Percentiles rank a stretch among this genome's conserved stretches.
Evolutionary conservation across 2,888 invertebrate species (phyloP).

Genomic region (Leucoma salicis): DNA sequence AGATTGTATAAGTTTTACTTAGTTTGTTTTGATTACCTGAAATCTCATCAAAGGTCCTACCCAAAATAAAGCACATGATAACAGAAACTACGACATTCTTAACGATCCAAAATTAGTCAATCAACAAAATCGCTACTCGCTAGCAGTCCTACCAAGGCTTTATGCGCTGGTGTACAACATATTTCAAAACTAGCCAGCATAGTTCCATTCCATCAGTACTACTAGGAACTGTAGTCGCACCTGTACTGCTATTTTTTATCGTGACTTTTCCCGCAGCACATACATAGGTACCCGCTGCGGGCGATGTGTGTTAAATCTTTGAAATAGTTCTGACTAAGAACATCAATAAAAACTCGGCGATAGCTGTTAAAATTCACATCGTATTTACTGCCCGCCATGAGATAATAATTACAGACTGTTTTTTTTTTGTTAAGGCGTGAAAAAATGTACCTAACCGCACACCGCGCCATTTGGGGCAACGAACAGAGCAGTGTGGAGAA

Average conservation of each 20-base stretch:
- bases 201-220: conserved; percentile 50
- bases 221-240: conserved; percentile 43
- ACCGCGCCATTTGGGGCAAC: no score
- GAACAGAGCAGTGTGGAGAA: no score
- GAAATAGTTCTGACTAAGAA: conserved; percentile 34
- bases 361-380: conserved; percentile 31
- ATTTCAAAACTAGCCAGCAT: conserved; percentile 52
- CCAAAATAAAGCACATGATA: no score
- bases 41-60: no score
- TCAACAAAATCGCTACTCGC: not conserved
- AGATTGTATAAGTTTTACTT: no score
- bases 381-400: no score
- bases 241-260: conserved; percentile 25
- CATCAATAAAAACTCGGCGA: conserved; percentile 19
- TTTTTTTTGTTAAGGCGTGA: no score
- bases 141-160: conserved; percentile 19
- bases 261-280: conserved; percentile 28
- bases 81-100: no score
- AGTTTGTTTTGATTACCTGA: no score
- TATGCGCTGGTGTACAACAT: conserved; percentile 50
- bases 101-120: no score
- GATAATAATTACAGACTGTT: no score
- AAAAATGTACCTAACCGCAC: no score
- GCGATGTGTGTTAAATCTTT: conserved; percentile 31
- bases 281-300: conserved; percentile 15